Conservation (phyloP, 23 tunicate species). For the Clavelina lepadiformis region DNA sequence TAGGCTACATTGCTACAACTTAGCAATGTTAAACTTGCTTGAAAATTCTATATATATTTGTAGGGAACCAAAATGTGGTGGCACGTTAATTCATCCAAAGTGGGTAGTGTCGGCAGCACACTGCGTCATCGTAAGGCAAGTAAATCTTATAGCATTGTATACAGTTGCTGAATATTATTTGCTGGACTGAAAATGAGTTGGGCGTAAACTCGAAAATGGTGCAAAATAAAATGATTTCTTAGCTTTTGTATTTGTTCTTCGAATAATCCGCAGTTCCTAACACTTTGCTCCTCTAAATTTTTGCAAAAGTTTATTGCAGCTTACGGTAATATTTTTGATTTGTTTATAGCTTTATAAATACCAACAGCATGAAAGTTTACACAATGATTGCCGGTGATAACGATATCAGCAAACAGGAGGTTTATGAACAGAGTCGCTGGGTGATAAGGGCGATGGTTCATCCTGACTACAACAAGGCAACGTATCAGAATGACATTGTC, state of each 20-base stretch:
- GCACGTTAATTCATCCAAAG: neutral
- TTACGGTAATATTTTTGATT: neutral
- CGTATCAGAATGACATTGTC: slow-evolving; percentile 21
- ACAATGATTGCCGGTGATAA: slow-evolving; percentile 26
- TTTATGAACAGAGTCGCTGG: slow-evolving; percentile 20
- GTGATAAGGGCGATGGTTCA: slow-evolving; percentile 9
- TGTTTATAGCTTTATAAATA: slow-evolving; percentile 12
- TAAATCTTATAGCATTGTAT: neutral
- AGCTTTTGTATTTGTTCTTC: neutral
- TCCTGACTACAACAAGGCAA: neutral
- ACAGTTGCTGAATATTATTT: neutral
- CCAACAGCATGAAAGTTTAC: slow-evolving; percentile 16
- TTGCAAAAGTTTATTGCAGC: neutral
- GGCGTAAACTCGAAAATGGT: neutral
- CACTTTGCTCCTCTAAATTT: neutral
- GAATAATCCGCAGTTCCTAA: neutral
- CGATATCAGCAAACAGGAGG: neutral
- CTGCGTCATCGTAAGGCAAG: slow-evolving; percentile 25
- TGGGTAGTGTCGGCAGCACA: slow-evolving; percentile 37
- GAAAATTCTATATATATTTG: no score
- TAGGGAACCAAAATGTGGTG: slow-evolving; percentile 17
- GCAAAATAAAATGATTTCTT: neutral
- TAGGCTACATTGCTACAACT: no score
- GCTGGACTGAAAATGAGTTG: neutral
- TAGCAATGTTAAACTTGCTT: no score